These are phyloP conservation scores for Leptopilina drosophilae DNA, from an alignment of 2,888 invertebrate species.

Conservation along the genomic window DNA sequence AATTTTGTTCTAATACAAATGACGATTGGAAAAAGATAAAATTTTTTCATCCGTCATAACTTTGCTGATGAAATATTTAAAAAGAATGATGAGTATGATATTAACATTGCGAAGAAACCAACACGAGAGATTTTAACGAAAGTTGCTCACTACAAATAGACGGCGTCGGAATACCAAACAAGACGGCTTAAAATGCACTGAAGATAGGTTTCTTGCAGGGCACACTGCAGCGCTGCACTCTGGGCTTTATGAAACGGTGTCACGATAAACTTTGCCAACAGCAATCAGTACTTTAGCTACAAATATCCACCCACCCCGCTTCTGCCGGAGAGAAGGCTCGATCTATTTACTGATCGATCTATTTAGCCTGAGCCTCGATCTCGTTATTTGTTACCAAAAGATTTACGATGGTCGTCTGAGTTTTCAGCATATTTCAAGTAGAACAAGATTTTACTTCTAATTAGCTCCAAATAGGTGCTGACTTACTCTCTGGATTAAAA, in stretches of 20 bases:
- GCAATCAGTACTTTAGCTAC: constrained; percentile 63
- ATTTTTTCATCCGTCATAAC: constrained; percentile 27
- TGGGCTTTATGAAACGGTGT: constrained; percentile 70
- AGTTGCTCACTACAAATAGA: constrained; percentile 59
- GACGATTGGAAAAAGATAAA: constrained; percentile 40
- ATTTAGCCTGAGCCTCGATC: constrained; percentile 75
- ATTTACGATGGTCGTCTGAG: constrained; percentile 32
- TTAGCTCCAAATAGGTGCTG: no score
- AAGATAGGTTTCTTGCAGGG: constrained; percentile 55
- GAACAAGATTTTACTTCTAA: no score
- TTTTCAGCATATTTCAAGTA: constrained; percentile 9
- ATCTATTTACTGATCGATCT: constrained; percentile 77
- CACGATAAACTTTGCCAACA: constrained; percentile 75
- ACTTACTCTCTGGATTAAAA: no score
- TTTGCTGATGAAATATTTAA: constrained; percentile 22
- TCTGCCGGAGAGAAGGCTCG: constrained; percentile 65
- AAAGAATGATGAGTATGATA: constrained; percentile 3
- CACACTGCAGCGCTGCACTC: constrained; percentile 55
- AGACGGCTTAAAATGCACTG: constrained; percentile 57
- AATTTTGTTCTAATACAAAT: constrained; percentile 15
- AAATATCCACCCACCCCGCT: constrained; percentile 65
- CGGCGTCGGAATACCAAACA: constrained; percentile 57
- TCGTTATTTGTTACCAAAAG: constrained; percentile 62
- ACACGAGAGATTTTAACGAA: constrained; percentile 49
- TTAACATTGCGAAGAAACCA: constrained; percentile 35